Evolutionary conservation across 2,888 invertebrate genomes (phyloP), one percentile per base, ranked within the genome.

Genomic region (Chouioia cunea): DNA sequence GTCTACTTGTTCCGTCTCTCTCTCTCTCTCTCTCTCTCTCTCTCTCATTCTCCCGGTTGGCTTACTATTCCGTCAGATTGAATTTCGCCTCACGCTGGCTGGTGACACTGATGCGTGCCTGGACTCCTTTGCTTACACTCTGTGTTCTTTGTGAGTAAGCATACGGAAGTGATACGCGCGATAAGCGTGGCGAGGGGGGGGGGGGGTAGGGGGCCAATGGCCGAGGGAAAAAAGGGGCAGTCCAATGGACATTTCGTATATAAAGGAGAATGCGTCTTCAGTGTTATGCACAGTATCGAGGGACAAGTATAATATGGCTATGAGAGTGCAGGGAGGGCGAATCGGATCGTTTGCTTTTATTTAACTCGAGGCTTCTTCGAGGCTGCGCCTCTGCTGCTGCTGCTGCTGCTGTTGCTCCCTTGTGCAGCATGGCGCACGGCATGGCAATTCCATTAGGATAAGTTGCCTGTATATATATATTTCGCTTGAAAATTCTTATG

Each of bases 391-490:
- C 57, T 20, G 23, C 16, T 44, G 27, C 46, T 50, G 44, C 43
- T 53, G 47, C 43, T 50, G 36, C 43, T 18, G 16, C 63, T 12
- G 27, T 12, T 77, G 75, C 68, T 73, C 75, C 54, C 63, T 76
- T 71, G 73, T 18, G 22, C 60, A 23, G 75, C 58, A 73, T 69
- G 71, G 74, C 74, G 70, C 60, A n/a, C n/a, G 73, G 77, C 60
- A 36, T 10, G 73, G 77, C 81, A 82, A 83, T 83, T 82, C 82
- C 80, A 83, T 83, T 83, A 83, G 79, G 75, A 79, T n/a, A n/a
- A 79, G 76, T 77, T 79, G 78, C 77, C 76, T 16, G 64, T 46
- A 14, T 27, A 14, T 46, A 22, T 27, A 27, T 27, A 18, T 44
- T n/a, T n/a, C 14, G 43, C 23, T 48, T 43, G 47, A 59, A 53